Evolutionary conservation across 2,888 invertebrate species (phyloP).

Genomic region (Teleogryllus oceanicus): DNA sequence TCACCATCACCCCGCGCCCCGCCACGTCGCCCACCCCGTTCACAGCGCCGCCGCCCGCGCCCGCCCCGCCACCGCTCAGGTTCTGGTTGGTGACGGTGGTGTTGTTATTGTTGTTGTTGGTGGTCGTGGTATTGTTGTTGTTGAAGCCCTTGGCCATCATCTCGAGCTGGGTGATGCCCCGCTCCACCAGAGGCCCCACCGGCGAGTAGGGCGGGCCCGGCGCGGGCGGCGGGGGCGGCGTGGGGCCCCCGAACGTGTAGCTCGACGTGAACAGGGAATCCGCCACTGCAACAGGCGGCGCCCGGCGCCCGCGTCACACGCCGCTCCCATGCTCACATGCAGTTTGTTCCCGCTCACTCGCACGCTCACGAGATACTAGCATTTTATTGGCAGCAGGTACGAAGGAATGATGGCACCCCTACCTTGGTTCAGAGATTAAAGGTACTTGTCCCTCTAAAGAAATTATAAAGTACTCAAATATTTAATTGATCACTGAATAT

Average conservation of each 20-base stretch:
- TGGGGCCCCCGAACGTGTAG: slow-evolving; percentile 62
- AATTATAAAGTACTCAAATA: too few relatives aligned
- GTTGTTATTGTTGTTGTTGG: slow-evolving; percentile 36
- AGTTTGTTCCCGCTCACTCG: too few relatives aligned
- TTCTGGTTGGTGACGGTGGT: not conserved
- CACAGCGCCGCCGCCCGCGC: not conserved
- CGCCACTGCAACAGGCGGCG: slow-evolving; percentile 41
- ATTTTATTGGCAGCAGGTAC: too few relatives aligned
- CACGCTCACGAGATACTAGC: too few relatives aligned
- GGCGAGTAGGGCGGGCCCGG: slow-evolving; percentile 64
- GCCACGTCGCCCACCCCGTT: not conserved
- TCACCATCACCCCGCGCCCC: not conserved
- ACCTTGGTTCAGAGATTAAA: too few relatives aligned
- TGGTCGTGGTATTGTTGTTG: slow-evolving; percentile 44
- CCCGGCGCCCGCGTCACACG: too few relatives aligned
- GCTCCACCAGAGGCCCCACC: slow-evolving; percentile 48
- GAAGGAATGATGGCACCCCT: too few relatives aligned
- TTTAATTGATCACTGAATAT: too few relatives aligned
- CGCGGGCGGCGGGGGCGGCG: slow-evolving; percentile 61
- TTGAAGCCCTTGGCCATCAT: slow-evolving; percentile 53
- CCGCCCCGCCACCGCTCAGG: not conserved
- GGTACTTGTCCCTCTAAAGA: too few relatives aligned
- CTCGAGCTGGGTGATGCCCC: slow-evolving; percentile 60
- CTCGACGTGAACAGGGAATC: slow-evolving; percentile 65
- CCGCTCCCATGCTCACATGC: too few relatives aligned